phyloP scores from a whole-genome alignment of 1,140 invertebrate genomes.

The Panulirus ornatus region DNA sequence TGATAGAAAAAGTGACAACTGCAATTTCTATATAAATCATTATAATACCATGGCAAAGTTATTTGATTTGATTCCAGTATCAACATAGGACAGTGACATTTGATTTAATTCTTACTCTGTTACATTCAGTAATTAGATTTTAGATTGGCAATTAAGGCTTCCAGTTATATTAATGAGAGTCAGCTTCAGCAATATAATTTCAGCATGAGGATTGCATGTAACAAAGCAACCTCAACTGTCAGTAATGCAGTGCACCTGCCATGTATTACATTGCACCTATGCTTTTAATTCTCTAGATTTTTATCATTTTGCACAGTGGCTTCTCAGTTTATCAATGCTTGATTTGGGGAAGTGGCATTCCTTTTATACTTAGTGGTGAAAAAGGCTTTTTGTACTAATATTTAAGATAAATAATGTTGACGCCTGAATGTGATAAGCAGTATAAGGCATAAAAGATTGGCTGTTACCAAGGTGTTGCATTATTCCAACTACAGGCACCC shows the following conservation, averaged over 20 bases:
- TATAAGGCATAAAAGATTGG: neutral
- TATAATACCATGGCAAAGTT: too few relatives aligned
- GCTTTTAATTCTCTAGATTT: neutral
- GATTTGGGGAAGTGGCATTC: slow-evolving; percentile 48
- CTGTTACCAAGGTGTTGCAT: neutral
- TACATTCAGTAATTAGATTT: too few relatives aligned
- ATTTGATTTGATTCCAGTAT: too few relatives aligned
- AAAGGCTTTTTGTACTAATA: neutral
- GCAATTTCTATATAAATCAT: too few relatives aligned
- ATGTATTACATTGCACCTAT: neutral
- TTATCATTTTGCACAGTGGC: neutral
- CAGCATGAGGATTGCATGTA: neutral
- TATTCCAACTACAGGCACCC: neutral
- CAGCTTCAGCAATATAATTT: neutral
- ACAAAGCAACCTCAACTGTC: neutral
- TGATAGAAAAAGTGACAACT: too few relatives aligned
- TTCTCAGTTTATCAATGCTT: slow-evolving; percentile 13
- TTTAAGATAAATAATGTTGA: neutral
- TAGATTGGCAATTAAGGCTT: too few relatives aligned
- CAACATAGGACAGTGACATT: too few relatives aligned
- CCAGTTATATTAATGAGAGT: neutral
- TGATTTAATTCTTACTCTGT: too few relatives aligned
- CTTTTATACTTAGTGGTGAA: neutral
- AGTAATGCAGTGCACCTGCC: neutral
- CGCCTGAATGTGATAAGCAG: neutral